Base-by-base conservation (phyloP, 2,113 vertebrate genomes). In the Tachysurus fulvidraco region DNA sequence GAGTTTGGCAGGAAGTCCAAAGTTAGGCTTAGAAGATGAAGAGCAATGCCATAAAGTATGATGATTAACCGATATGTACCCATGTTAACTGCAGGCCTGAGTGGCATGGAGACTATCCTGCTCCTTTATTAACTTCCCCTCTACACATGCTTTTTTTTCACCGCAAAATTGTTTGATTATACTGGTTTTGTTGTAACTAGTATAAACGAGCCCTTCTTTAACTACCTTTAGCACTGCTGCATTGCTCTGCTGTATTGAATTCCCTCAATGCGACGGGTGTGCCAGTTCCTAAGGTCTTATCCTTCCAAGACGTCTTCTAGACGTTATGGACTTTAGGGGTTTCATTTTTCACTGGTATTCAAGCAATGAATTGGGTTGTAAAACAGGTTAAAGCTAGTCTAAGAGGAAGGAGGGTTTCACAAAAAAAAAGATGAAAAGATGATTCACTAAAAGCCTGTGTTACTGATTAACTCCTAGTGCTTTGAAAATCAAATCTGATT, bases 1-100 rank as follows among this genome's bases (percentile, higher is more conserved):
- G 80, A 6, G 8, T 84, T 84, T 17, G 59, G 69, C 57, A 65
- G 81, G 71, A 74, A 71, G 78, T 57, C 54, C 78, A 81, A 81
- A 78, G 85, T 81, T 86, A 71, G 7, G 50, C 52, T 23, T 28
- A 76, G 36, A 25, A 28, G 83, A 78, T 76, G 46, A 17, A 3
- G 30, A 17, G 76, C 23, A 13, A 83, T 54, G 57, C 80, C 36
- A 0, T 17, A 41, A 54, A 82, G 79, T 69, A 3, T 28, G 12
- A 41, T 65, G 41, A 54, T 76, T 62, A 73, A 76, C 67, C 36
- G 67, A 52, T 69, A 1, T 50, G 30, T 52, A 36, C 50, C 30
- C 12, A 44, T 8, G 17, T 69, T 83, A 44, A 13, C 52, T 84
- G 67, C 44, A 30, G 36, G 55, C 50, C 71, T 85, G 36, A 44